Evolutionary conservation across 2,888 invertebrate genomes (phyloP).

Genomic region (Ophraella communa): DNA sequence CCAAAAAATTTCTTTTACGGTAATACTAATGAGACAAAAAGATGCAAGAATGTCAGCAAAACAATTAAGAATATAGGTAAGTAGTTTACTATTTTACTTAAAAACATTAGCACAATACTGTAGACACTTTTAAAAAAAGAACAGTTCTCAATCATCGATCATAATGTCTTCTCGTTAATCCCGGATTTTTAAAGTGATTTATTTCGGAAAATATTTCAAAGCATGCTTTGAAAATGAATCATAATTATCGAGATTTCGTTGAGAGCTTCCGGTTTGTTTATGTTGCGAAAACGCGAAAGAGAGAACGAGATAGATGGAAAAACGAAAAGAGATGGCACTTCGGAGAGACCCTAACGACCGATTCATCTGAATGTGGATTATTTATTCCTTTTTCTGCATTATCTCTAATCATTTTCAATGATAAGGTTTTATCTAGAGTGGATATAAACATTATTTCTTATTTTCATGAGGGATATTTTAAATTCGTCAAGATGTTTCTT

Average conservation of each 20-base stretch:
- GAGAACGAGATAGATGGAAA: conserved; percentile 25
- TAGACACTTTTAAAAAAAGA: neutral
- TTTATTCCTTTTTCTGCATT: conserved; percentile 57
- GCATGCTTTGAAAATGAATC: conserved; percentile 41
- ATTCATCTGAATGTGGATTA: conserved; percentile 58
- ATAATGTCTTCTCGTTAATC: conserved; percentile 1
- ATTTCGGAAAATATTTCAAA: conserved; percentile 30
- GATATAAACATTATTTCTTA: conserved; percentile 56
- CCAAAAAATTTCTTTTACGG: too few relatives aligned
- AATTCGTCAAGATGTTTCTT: conserved; percentile 16
- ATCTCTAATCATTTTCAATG: conserved; percentile 58
- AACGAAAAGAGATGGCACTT: conserved; percentile 38
- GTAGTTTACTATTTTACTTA: too few relatives aligned
- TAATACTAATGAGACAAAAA: too few relatives aligned
- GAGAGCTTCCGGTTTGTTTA: conserved; percentile 45
- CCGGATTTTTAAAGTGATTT: conserved; percentile 32
- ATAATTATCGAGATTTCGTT: conserved; percentile 41
- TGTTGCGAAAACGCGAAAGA: conserved; percentile 46
- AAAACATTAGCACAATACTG: too few relatives aligned
- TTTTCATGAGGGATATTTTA: conserved; percentile 42
- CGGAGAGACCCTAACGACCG: conserved; percentile 55
- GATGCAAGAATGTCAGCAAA: too few relatives aligned
- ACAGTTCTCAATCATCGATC: neutral
- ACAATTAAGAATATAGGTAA: too few relatives aligned
- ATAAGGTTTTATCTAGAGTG: conserved; percentile 54